A percentile compares a stretch with the other conserved stretches of the same genome.
phyloP scores from a whole-genome alignment of 1,140 invertebrate genomes.

The Pemphigus obesinymphae region DNA sequence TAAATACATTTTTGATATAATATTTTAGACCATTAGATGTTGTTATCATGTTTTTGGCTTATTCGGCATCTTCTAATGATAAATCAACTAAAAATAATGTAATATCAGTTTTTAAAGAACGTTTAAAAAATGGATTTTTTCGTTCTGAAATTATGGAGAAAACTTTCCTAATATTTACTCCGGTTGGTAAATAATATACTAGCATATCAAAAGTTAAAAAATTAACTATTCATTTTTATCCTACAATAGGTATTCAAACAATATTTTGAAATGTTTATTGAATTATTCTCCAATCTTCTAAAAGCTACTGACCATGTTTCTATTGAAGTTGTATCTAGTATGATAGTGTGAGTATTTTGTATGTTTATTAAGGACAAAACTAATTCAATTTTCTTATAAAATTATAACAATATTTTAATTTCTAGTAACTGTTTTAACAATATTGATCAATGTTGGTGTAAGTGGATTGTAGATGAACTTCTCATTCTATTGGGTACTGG shows the following conservation, averaged over 20 bases:
- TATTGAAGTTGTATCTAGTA: constrained; percentile 44
- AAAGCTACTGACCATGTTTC: constrained; percentile 44
- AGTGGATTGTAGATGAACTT: constrained; percentile 45
- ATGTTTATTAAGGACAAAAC: neutral
- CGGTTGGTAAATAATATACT: neutral
- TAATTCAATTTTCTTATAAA: neutral
- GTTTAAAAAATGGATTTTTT: constrained; percentile 36
- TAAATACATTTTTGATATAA: too few species aligned
- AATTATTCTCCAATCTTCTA: constrained; percentile 44
- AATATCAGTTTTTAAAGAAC: constrained; percentile 28
- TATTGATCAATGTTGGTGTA: constrained; percentile 44
- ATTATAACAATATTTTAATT: neutral
- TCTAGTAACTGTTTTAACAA: constrained; percentile 45
- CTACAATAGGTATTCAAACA: constrained; percentile 45
- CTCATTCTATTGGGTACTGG: constrained; percentile 42
- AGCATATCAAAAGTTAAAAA: neutral
- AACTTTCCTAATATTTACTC: constrained; percentile 29
- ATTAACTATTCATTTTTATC: neutral
- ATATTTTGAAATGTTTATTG: constrained; percentile 45
- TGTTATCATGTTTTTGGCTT: constrained; percentile 46
- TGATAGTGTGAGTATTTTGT: constrained; percentile 45
- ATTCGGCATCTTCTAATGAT: constrained; percentile 43
- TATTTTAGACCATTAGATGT: constrained; percentile 47
- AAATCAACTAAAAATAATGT: constrained; percentile 37
- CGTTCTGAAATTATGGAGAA: constrained; percentile 10